Percentiles rank a stretch among this genome's conserved stretches.
Conservation (phyloP, 2,113 vertebrate genomes). For the Phocoena phocoena region DNA sequence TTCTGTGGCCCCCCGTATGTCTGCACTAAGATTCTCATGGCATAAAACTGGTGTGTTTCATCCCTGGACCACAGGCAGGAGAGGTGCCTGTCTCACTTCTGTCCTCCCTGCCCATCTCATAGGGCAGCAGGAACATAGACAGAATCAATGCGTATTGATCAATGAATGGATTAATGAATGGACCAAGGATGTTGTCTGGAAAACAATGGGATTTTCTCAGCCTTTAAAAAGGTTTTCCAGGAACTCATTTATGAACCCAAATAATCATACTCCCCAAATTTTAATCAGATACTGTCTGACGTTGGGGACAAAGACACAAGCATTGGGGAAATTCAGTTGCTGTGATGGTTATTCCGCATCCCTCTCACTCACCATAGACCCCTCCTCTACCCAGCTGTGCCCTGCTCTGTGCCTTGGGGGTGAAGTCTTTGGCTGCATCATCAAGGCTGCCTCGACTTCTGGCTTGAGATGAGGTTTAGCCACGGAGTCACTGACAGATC, state of each 20-base stretch:
- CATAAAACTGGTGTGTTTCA: accelerated
- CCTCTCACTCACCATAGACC: accelerated
- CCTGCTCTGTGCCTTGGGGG: accelerated
- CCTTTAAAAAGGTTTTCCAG: background rate
- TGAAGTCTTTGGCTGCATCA: background rate
- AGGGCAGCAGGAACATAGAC: background rate
- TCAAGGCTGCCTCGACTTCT: background rate
- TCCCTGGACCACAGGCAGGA: accelerated
- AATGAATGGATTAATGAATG: background rate
- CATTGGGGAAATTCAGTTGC: background rate
- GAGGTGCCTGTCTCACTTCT: background rate
- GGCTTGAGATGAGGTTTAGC: background rate
- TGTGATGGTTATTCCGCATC: accelerated
- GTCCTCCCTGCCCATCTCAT: accelerated
- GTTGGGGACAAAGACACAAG: background rate
- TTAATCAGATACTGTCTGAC: background rate
- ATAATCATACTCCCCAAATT: background rate
- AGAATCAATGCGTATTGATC: accelerated
- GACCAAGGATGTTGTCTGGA: background rate
- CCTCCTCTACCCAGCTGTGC: too few species aligned
- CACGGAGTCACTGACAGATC: background rate
- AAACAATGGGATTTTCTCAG: background rate
- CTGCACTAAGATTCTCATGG: background rate
- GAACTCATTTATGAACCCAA: background rate
- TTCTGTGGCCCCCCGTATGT: accelerated